Evolutionary conservation across 2,113 vertebrate genomes (phyloP), one percentile per base, ranked within the genome.

Genomic region (Pseudorectes ferrugineus): DNA sequence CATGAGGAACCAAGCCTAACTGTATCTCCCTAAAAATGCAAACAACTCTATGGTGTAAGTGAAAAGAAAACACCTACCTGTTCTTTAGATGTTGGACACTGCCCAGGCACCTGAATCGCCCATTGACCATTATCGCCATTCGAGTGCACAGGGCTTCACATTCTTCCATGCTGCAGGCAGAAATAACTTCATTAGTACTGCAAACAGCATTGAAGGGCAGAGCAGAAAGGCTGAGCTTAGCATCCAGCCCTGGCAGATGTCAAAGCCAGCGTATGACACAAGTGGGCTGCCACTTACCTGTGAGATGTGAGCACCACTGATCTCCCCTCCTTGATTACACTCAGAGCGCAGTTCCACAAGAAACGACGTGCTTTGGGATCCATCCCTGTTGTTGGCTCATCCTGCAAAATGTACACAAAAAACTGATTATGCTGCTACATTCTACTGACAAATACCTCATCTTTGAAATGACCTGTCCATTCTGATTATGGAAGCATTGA

Each of bases 71-170:
- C 6, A 68, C 17, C 71, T 97, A 99, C 99, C 99, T 99, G 97
- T 99, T 99, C 98, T 99, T 99, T 79, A 99, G 97, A 97, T 99
- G 99, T 55, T 99, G 99, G 38, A 99, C 99, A 4, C 99, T 99
- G 78, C 99, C 99, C 29, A 99, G 98, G 96, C 99, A 99, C 73
- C 98, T 97, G 98, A 99, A 99, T 90, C 99, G 95, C 48, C 99
- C 99, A 14, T 99, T 99, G 83, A 99, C 99, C 99, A 99, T 99
- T 93, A 99, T 99, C 3, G 99, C 99, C 99, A 99, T 99, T 91
- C 99, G 98, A 49, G 99, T 99, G 76, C 99, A 99, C 51, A 99
- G 96, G 5, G 99, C 99, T 97, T 99, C 99, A 96, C 99, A 99
- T 91, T 99, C 99, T 97, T 99, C 99, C 99, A 99, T 99, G 77